These are phyloP conservation scores for Sinella curviseta DNA, from an alignment of 1,140 invertebrate genomes.

Conservation along the genomic window DNA sequence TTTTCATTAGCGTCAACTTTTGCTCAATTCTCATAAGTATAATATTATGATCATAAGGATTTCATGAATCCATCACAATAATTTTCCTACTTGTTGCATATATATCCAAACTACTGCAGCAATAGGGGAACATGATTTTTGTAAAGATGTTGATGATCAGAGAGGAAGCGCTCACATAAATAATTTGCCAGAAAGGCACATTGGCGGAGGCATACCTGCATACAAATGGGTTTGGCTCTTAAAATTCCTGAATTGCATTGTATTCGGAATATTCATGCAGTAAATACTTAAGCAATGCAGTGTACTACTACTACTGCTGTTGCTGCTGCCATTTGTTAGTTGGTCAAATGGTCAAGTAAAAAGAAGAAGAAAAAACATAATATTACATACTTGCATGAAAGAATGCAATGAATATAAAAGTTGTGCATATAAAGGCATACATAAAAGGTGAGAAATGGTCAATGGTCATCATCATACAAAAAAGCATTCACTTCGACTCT, in stretches of 20 bases:
- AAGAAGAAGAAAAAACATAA: neutral
- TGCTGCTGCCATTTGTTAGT: too few relatives aligned
- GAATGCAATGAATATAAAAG: neutral
- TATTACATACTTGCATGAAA: neutral
- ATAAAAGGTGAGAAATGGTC: neutral
- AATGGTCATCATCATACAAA: too few relatives aligned
- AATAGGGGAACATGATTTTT: too few relatives aligned
- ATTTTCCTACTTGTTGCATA: too few relatives aligned
- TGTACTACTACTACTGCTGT: too few relatives aligned
- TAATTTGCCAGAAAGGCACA: neutral
- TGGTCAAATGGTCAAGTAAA: slow-evolving; percentile 11
- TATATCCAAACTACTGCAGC: too few relatives aligned
- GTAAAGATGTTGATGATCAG: neutral
- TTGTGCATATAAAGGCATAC: neutral
- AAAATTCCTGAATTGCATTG: neutral
- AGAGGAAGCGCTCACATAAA: neutral
- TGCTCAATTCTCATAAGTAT: too few relatives aligned
- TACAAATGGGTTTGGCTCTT: neutral
- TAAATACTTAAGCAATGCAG: too few relatives aligned
- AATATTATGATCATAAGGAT: too few relatives aligned
- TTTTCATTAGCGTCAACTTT: too few relatives aligned
- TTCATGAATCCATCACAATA: too few relatives aligned
- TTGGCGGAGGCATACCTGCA: neutral
- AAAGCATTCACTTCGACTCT: too few relatives aligned
- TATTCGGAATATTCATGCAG: neutral